Conservation (phyloP, 2,797 vertebrate species). For the Gephyroberyx darwinii region DNA sequence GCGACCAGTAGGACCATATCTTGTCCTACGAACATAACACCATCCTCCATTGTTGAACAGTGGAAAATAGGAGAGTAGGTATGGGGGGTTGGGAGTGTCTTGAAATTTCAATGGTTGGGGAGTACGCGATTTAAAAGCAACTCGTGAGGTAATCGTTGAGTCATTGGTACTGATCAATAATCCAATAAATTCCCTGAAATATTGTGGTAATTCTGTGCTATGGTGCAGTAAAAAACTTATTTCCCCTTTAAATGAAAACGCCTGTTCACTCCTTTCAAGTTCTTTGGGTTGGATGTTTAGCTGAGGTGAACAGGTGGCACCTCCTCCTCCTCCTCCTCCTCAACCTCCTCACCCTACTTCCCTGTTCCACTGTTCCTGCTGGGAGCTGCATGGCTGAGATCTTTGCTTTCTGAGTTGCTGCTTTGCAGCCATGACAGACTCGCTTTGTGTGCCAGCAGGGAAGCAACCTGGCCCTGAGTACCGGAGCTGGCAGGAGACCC, state of each 20-base stretch:
- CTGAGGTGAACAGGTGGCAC: constrained; percentile 76
- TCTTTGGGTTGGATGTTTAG: constrained; percentile 37
- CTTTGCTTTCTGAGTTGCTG: constrained; percentile 60
- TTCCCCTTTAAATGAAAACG: constrained; percentile 42
- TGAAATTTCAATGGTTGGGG: no score
- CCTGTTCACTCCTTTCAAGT: constrained; percentile 29
- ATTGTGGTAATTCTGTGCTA: no score
- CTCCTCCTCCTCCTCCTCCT: not conserved
- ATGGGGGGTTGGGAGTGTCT: no score
- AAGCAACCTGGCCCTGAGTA: constrained; percentile 33
- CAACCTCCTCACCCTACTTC: constrained; percentile 9
- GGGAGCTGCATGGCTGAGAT: constrained; percentile 57
- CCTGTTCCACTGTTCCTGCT: constrained; percentile 49
- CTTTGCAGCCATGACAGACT: constrained; percentile 56
- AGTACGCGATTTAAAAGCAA: no score
- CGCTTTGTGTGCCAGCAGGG: constrained; percentile 61
- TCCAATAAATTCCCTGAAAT: no score
- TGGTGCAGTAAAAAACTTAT: not conserved
- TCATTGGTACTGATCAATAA: no score
- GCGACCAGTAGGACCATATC: no score
- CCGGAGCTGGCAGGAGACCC: constrained; percentile 27
- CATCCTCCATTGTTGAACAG: no score
- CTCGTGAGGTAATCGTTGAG: no score
- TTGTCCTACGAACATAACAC: no score
- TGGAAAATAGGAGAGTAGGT: no score